Conservation (phyloP, 2,888 invertebrate species). For the Bibio marci region DNA sequence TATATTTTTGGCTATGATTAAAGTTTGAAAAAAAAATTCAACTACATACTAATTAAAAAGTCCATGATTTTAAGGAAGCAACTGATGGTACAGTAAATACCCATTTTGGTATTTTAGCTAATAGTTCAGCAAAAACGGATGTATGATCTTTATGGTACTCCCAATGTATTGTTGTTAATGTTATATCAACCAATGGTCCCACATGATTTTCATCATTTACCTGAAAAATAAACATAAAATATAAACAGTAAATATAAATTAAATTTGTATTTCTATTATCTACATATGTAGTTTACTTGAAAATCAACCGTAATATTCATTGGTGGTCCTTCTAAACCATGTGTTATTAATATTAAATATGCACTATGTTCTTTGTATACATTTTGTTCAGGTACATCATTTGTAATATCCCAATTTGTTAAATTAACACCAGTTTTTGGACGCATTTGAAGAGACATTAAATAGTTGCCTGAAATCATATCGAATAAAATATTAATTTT, state of each 20-base stretch:
- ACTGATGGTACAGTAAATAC: constrained; percentile 19
- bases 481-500: background rate
- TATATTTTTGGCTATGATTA: background rate
- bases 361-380: constrained; percentile 15
- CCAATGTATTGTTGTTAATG: constrained; percentile 18
- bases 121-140: constrained; percentile 17
- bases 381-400: constrained; percentile 15
- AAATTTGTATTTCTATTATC: background rate
- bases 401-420: constrained; percentile 15
- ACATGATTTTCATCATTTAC: constrained; percentile 12
- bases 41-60: too few relatives aligned
- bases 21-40: too few relatives aligned
- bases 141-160: constrained; percentile 20
- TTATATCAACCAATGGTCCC: constrained; percentile 17
- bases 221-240: constrained; percentile 9
- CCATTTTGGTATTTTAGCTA: constrained; percentile 19
- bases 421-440: constrained; percentile 15
- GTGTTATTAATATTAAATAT: constrained; percentile 18
- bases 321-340: constrained; percentile 17
- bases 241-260: background rate
- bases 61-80: constrained; percentile 17
- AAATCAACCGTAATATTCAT: constrained; percentile 17
- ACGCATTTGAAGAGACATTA: constrained; percentile 17
- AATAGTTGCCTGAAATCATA: constrained; percentile 5
- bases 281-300: constrained; percentile 12